phyloP scores from a whole-genome alignment of 1,140 invertebrate species.

The Eumeta japonica region DNA sequence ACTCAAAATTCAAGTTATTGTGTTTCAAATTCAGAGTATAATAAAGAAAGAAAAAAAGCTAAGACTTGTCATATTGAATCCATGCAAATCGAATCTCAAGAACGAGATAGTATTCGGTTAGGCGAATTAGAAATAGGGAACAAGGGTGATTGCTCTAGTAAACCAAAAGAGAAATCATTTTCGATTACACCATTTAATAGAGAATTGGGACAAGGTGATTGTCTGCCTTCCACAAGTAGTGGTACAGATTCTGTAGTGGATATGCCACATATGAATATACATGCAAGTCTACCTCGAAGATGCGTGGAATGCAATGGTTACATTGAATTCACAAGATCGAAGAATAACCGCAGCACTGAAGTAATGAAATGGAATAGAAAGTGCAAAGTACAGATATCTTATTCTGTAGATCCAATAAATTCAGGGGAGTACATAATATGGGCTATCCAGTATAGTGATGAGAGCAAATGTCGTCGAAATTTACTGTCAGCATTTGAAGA shows the following conservation, averaged over 20 bases:
- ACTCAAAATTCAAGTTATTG: background rate
- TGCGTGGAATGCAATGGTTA: slow-evolving; percentile 51
- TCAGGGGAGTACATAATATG: slow-evolving; percentile 59
- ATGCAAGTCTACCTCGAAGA: slow-evolving; percentile 32
- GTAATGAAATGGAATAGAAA: slow-evolving; percentile 59
- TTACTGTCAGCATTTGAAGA: slow-evolving; percentile 54
- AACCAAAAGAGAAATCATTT: slow-evolving; percentile 24
- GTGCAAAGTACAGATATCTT: slow-evolving; percentile 59
- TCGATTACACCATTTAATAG: slow-evolving; percentile 33
- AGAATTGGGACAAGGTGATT: slow-evolving; percentile 49
- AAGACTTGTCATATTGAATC: slow-evolving; percentile 9
- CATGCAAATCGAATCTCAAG: slow-evolving; percentile 7
- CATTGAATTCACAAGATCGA: slow-evolving; percentile 55
- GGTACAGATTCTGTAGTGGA: slow-evolving; percentile 34
- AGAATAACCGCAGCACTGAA: slow-evolving; percentile 46
- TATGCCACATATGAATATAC: slow-evolving; percentile 30
- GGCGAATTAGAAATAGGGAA: slow-evolving; percentile 21
- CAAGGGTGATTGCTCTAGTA: slow-evolving; percentile 32
- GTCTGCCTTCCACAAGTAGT: slow-evolving; percentile 47
- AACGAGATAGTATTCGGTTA: slow-evolving; percentile 10
- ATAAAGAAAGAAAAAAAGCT: slow-evolving; percentile 17
- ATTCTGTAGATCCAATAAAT: slow-evolving; percentile 49
- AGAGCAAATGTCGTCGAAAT: slow-evolving; percentile 60
- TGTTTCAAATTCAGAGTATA: background rate
- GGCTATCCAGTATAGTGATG: slow-evolving; percentile 58